phyloP scores from a whole-genome alignment of 2,113 vertebrate genomes.

The Hymenochirus boettgeri region DNA sequence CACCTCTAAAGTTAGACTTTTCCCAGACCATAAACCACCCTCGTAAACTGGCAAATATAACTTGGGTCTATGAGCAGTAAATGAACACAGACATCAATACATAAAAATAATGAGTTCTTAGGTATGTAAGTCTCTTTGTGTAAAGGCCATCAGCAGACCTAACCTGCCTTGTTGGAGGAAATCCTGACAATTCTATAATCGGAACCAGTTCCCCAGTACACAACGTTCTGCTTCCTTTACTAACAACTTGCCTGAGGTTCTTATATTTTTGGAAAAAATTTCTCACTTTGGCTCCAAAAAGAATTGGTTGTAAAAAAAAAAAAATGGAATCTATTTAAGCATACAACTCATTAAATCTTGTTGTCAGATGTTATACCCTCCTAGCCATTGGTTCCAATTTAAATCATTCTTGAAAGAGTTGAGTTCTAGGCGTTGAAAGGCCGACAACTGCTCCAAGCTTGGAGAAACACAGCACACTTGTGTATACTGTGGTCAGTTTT shows the following conservation, averaged over 20 bases:
- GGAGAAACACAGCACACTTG: conserved; percentile 33
- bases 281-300: conserved; percentile 15
- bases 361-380: conserved; percentile 35
- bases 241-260: conserved; percentile 33
- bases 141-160: conserved; percentile 6
- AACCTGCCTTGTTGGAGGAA: conserved; percentile 23
- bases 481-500: conserved; percentile 38
- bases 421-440: conserved; percentile 39
- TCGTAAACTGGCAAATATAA: no score
- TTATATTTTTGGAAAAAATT: conserved; percentile 26
- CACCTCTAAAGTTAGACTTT: no score
- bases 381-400: conserved; percentile 36
- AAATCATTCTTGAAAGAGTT: conserved; percentile 37
- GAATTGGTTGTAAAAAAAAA: conserved; percentile 30
- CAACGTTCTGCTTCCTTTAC: conserved; percentile 7
- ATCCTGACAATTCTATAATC: conserved; percentile 23
- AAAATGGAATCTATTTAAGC: conserved; percentile 35
- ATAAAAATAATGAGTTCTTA: no score
- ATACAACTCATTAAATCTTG: conserved; percentile 31
- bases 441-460: conserved; percentile 27
- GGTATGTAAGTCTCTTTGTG: no score
- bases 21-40: no score
- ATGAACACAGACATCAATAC: no score
- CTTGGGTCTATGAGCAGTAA: no score
- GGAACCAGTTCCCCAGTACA: conserved; percentile 30